Evolutionary conservation across 92 coral and sea anemone species (phyloP), one percentile per base, ranked within the genome.

Genomic region (Muricea muricata): DNA sequence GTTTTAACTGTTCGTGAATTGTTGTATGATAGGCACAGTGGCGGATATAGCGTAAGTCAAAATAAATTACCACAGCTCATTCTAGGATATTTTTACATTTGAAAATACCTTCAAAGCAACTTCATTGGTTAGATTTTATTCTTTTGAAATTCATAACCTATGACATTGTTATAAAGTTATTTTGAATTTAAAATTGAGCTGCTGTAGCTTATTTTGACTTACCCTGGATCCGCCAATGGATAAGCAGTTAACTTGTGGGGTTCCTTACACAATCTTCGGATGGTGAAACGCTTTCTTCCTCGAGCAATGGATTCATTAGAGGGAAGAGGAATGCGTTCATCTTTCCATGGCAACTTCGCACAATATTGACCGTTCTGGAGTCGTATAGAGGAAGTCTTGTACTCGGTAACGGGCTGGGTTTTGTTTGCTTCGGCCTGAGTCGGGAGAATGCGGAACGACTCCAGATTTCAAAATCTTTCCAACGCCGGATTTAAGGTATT

Each of bases 271-370:
- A 78, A 41, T 55, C 73, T 45, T 33, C 75, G 29, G 18, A 88
- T 48, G 50, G 86, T 84, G 60, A 85, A 76, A 29, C 81, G 81
- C 5, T 85, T 85, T 78, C 89, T 39, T 42, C 75, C 73, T 65
- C 41, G 23, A 12, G 89, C 81, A 0, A 85, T 32, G 0, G 71
- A 85, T 25, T 45, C 78, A 45, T 85, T 85, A 42, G 76, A 40
- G 58, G 86, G 80, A 55, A 65, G 77, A 1, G 80, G 63, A 1
- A n/a, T n/a, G n/a, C n/a, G n/a, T n/a, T n/a, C n/a, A n/a, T n/a
- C n/a, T n/a, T 32, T 48, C 28, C 69, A 39, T 68, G 34, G 63
- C n/a, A 81, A 47, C 26, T 81, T 81, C 12, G 86, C 61, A 29
- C 65, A 5, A 41, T 66, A 81, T 52, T 21, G 63, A 4, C 65